Percentiles rank a stretch among this genome's conserved stretches.
Evolutionary conservation across 2,113 vertebrate species (phyloP).

Genomic region (Syrmaticus mikado): DNA sequence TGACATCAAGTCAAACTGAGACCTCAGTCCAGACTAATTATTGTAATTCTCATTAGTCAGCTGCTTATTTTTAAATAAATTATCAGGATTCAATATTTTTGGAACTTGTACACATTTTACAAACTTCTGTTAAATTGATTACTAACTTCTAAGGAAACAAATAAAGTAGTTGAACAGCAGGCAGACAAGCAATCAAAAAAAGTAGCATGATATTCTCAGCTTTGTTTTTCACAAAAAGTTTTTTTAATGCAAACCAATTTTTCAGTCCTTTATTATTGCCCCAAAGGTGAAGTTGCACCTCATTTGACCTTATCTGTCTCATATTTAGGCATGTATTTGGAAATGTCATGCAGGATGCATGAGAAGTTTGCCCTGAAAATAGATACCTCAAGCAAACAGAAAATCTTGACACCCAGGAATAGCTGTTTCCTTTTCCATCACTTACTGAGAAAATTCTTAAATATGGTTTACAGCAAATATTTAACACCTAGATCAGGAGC

Average conservation of each 20-base stretch:
- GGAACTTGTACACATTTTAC: background rate
- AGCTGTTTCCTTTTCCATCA: background rate
- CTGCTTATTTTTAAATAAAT: background rate
- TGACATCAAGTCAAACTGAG: background rate
- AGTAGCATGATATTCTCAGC: accelerated
- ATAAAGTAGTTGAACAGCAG: background rate
- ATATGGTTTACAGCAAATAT: background rate
- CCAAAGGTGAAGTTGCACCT: background rate
- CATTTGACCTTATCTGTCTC: background rate
- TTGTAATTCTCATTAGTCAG: background rate
- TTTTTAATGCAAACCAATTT: accelerated
- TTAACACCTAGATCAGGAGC: background rate
- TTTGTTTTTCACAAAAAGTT: accelerated
- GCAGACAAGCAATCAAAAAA: background rate
- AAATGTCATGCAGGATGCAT: background rate
- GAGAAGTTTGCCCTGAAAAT: background rate
- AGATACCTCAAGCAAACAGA: background rate
- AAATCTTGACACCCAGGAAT: background rate
- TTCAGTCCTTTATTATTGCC: background rate
- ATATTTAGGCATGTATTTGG: background rate
- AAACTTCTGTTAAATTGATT: background rate
- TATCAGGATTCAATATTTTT: background rate
- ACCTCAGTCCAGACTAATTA: background rate
- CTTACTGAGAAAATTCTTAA: background rate
- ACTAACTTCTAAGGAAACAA: background rate